These are phyloP conservation scores for Heterodera filipjevi DNA, from an alignment of 2,888 invertebrate species.

Conservation along the genomic window DNA sequence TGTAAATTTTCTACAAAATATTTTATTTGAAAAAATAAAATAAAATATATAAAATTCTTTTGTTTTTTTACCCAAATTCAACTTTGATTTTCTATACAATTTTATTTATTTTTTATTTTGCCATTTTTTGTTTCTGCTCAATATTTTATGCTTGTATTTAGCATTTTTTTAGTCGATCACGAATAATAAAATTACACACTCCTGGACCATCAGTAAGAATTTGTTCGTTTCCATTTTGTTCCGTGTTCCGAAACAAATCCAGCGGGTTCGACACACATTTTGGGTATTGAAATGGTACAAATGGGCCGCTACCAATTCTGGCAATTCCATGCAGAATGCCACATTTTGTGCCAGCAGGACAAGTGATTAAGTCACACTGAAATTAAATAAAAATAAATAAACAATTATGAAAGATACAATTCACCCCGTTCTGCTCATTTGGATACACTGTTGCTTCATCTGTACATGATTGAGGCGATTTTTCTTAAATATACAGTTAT, in stretches of 20 bases:
- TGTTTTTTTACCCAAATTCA: too few species aligned
- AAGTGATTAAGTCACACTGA: background rate
- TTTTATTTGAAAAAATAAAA: too few species aligned
- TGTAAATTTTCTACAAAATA: too few species aligned
- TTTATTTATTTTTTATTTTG: too few species aligned
- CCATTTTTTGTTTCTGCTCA: too few species aligned
- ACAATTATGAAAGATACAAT: background rate
- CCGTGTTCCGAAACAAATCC: background rate
- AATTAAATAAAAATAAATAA: background rate
- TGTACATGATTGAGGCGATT: background rate
- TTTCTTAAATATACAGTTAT: too few species aligned
- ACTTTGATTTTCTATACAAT: too few species aligned
- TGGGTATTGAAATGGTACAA: background rate
- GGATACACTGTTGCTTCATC: background rate
- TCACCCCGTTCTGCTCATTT: background rate
- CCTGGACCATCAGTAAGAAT: background rate
- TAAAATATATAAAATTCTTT: too few species aligned
- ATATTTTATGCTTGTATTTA: too few species aligned
- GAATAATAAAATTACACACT: background rate
- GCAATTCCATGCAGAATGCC: background rate
- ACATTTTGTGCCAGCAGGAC: background rate
- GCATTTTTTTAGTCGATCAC: too few species aligned
- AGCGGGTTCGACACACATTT: background rate
- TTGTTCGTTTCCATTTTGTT: background rate
- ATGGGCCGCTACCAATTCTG: background rate